Percentiles rank a stretch among this genome's conserved stretches.
These are phyloP conservation scores for Saccostrea glomerata DNA, from an alignment of 1,140 invertebrate species.

Conservation along the genomic window DNA sequence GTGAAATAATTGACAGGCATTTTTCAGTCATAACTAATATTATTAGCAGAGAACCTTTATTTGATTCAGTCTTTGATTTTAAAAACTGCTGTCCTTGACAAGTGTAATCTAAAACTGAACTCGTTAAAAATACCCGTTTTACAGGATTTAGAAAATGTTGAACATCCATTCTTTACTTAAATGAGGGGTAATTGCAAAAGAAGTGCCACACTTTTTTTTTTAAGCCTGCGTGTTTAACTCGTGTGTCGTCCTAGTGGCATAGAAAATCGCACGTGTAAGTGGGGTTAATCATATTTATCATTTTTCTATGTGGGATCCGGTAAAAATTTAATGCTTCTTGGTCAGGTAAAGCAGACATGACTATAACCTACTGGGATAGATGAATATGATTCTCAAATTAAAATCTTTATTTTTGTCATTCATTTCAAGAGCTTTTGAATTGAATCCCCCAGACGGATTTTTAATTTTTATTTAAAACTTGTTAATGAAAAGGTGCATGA, in stretches of 20 bases:
- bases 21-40: too few species aligned
- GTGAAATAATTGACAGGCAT: too few species aligned
- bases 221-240: background rate
- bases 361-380: background rate
- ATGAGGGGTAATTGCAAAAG: background rate
- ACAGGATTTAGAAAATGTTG: background rate
- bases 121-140: background rate
- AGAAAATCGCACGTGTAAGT: background rate
- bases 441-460: background rate
- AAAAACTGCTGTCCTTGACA: background rate
- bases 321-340: background rate
- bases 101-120: background rate
- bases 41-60: too few species aligned
- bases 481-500: background rate
- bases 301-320: background rate
- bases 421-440: background rate
- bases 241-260: slow-evolving; percentile 3
- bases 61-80: too few species aligned
- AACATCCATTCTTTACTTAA: background rate
- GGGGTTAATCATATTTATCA: slow-evolving; percentile 11
- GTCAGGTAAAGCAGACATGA: background rate
- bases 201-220: background rate
- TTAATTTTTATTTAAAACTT: background rate
- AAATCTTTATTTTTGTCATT: background rate
- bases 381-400: background rate